phyloP scores from a whole-genome alignment of 2,797 vertebrate genomes.

The Danio kyathit region DNA sequence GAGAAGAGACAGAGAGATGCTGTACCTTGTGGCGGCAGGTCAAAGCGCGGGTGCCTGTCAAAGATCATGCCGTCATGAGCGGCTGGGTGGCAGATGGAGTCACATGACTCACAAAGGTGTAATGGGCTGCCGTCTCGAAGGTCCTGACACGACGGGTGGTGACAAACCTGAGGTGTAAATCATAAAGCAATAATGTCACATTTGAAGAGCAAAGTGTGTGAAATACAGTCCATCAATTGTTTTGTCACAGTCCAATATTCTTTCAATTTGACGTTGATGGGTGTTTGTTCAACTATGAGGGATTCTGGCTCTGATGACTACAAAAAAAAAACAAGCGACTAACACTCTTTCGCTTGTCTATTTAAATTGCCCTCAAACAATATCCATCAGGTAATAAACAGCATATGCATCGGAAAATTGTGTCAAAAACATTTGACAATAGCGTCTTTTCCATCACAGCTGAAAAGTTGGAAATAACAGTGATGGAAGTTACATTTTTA shows the following conservation, averaged over 20 bases:
- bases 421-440: background rate
- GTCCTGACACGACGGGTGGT: constrained; percentile 87
- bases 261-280: background rate
- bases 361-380: background rate
- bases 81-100: constrained; percentile 84
- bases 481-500: no score
- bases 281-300: constrained; percentile 1
- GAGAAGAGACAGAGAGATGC: background rate
- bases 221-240: background rate
- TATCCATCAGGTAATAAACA: background rate
- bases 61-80: constrained; percentile 85
- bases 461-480: no score
- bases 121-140: constrained; percentile 85
- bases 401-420: background rate
- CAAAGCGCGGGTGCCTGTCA: constrained; percentile 88
- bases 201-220: background rate
- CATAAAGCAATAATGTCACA: constrained; percentile 23
- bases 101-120: constrained; percentile 90
- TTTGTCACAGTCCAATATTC: background rate
- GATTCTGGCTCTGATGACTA: background rate
- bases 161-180: constrained; percentile 84
- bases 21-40: constrained; percentile 90
- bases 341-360: background rate
- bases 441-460: no score
- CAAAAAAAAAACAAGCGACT: background rate